phyloP scores from a whole-genome alignment of 2,797 vertebrate genomes.

The Nyctibius grandis region DNA sequence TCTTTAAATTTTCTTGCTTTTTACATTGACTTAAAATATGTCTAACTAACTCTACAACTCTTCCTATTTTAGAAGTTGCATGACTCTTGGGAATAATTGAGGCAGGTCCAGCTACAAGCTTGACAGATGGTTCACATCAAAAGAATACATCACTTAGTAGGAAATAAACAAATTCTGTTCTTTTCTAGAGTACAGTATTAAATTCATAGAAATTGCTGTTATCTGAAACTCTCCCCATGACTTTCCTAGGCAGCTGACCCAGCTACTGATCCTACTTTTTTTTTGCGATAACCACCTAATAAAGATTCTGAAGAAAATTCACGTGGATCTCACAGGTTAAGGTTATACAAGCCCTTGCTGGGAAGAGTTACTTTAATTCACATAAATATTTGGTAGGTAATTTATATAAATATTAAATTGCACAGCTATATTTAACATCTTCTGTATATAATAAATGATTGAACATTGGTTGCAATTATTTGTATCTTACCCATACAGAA shows the following conservation, averaged over 20 bases:
- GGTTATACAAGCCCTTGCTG: neutral
- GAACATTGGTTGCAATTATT: neutral
- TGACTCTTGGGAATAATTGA: neutral
- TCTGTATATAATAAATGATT: neutral
- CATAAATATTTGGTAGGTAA: neutral
- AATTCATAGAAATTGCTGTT: neutral
- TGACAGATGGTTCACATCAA: neutral
- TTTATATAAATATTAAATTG: neutral
- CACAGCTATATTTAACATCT: neutral
- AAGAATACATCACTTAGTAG: neutral
- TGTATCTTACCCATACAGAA: neutral
- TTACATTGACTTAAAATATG: neutral
- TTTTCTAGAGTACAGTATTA: neutral
- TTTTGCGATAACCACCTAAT: neutral
- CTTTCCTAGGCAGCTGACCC: neutral
- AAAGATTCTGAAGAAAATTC: neutral
- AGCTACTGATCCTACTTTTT: neutral
- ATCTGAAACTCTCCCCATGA: neutral
- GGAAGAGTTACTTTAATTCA: neutral
- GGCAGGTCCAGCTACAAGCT: neutral
- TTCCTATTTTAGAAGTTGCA: neutral
- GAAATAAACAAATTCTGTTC: neutral
- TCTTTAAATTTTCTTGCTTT: neutral
- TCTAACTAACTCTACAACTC: neutral
- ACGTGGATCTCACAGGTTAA: neutral